Conservation (phyloP, 2,888 invertebrate genomes). For the Digitonthophagus gazella region DNA sequence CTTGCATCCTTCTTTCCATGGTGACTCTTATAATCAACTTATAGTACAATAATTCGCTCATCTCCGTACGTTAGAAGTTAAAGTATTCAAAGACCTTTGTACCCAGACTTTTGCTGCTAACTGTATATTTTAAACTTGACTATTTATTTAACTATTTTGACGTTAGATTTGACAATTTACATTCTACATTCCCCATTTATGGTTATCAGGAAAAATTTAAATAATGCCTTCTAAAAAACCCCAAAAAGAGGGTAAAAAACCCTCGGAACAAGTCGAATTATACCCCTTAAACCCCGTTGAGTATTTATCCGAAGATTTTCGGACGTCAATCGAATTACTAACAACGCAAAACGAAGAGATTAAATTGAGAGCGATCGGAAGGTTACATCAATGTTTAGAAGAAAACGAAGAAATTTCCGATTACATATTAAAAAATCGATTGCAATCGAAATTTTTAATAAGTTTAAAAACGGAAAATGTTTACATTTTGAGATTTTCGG, state of each 20-base stretch:
- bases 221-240: not conserved
- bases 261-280: not conserved
- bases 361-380: not conserved
- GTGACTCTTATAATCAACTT: too few relatives aligned
- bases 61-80: too few relatives aligned
- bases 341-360: not conserved
- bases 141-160: too few relatives aligned
- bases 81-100: too few relatives aligned
- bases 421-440: not conserved
- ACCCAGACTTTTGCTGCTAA: too few relatives aligned
- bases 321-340: not conserved
- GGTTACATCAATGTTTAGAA: slow-evolving; percentile 3
- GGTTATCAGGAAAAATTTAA: too few relatives aligned
- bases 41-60: too few relatives aligned
- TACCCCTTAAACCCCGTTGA: slow-evolving; percentile 4
- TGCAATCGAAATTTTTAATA: not conserved
- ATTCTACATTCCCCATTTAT: too few relatives aligned
- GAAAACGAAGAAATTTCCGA: not conserved
- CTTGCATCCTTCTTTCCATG: too few relatives aligned
- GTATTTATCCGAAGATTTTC: not conserved
- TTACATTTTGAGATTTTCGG: slow-evolving; percentile 1
- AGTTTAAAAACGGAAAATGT: not conserved
- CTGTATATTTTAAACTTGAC: too few relatives aligned
- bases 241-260: not conserved
- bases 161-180: too few relatives aligned